phyloP scores from a whole-genome alignment of 2,888 invertebrate genomes.

The Seira ritae region DNA sequence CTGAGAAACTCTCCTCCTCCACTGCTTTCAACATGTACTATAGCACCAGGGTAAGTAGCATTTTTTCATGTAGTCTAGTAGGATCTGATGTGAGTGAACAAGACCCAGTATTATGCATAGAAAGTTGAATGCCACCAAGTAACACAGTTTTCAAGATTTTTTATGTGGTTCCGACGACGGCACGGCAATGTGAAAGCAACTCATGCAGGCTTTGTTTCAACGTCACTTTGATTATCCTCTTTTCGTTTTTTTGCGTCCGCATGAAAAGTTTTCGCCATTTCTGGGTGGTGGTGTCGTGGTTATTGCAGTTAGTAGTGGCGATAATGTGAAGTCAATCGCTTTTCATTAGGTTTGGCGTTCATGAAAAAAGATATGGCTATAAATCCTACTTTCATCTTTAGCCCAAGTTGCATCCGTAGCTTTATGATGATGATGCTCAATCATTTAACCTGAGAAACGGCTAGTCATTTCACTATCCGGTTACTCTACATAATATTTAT shows the following conservation, averaged over 20 bases:
- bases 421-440: no score
- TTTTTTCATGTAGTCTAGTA: slow-evolving; percentile 31
- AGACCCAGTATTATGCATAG: slow-evolving; percentile 59
- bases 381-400: no score
- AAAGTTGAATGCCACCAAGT: slow-evolving; percentile 72
- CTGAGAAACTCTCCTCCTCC: slow-evolving; percentile 19
- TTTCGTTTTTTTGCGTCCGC: not conserved
- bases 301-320: no score
- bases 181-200: slow-evolving; percentile 33
- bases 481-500: no score
- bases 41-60: slow-evolving; percentile 20
- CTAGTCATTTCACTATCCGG: no score
- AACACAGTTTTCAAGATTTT: slow-evolving; percentile 69
- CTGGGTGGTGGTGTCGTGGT: no score
- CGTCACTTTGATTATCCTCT: slow-evolving; percentile 17
- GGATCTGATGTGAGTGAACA: slow-evolving; percentile 52
- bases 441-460: no score
- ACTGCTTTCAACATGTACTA: not conserved
- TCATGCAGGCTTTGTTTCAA: slow-evolving; percentile 39
- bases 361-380: no score
- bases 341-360: no score
- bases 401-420: no score
- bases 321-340: not conserved
- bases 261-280: slow-evolving; percentile 18
- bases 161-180: slow-evolving; percentile 41